A percentile compares a stretch with the other conserved stretches of the same genome.
Evolutionary conservation across 1,140 invertebrate species (phyloP).

Genomic region (Contarinia nasturtii): DNA sequence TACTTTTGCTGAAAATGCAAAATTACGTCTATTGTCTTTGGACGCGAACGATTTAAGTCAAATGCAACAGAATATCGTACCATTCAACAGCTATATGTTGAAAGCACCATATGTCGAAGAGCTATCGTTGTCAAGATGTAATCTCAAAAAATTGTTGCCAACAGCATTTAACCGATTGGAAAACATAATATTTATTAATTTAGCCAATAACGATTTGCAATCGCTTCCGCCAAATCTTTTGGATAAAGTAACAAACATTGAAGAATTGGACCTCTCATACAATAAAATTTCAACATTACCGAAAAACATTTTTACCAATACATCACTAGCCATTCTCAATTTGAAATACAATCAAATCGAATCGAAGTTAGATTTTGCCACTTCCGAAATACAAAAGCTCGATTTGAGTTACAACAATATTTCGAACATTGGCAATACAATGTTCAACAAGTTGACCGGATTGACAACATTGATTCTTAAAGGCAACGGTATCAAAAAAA

Average conservation of each 20-base stretch:
- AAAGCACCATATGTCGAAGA: constrained; percentile 39
- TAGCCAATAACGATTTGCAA: constrained; percentile 39
- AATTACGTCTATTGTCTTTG: constrained; percentile 40
- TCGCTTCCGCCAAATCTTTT: constrained; percentile 37
- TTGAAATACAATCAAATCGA: constrained; percentile 34
- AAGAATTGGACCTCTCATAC: constrained; percentile 44
- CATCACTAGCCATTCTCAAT: constrained; percentile 36
- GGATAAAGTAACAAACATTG: constrained; percentile 31
- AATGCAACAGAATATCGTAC: constrained; percentile 11
- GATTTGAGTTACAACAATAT: constrained; percentile 43
- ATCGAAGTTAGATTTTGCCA: constrained; percentile 28
- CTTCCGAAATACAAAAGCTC: constrained; percentile 33
- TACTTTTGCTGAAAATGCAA: constrained; percentile 40
- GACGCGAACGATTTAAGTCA: constrained; percentile 39
- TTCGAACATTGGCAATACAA: constrained; percentile 35
- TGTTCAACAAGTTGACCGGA: constrained; percentile 37
- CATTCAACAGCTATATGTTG: constrained; percentile 12
- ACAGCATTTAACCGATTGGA: constrained; percentile 37
- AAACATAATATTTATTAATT: constrained; percentile 38
- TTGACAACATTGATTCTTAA: constrained; percentile 39
- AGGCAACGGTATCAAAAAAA: constrained; percentile 40
- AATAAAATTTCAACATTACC: constrained; percentile 37
- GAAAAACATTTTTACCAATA: constrained; percentile 34
- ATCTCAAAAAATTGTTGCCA: constrained; percentile 33
- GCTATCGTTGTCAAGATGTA: constrained; percentile 42